A percentile compares a stretch with the other conserved stretches of the same genome.
These are phyloP conservation scores for Rhagophthalmus giganteus DNA, from an alignment of 2,888 invertebrate species.

Conservation along the genomic window DNA sequence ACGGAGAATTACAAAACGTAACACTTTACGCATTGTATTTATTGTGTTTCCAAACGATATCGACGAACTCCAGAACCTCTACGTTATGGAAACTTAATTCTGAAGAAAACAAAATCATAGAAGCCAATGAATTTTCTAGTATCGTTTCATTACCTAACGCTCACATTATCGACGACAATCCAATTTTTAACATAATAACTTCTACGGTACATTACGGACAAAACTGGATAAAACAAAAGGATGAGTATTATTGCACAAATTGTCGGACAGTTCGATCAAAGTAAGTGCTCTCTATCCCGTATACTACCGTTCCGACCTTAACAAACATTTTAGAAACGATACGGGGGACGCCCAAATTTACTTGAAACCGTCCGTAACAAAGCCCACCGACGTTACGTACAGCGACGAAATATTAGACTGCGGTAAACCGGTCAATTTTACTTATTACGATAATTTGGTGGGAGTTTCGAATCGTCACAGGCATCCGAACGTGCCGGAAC, in stretches of 20 bases:
- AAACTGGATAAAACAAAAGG: slow-evolving; percentile 68
- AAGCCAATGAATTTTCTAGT: slow-evolving; percentile 63
- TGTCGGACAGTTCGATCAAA: slow-evolving; percentile 60
- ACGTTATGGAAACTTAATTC: slow-evolving; percentile 80
- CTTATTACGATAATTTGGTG: slow-evolving; percentile 85
- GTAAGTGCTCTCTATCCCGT: no score
- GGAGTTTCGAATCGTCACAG: slow-evolving; percentile 82
- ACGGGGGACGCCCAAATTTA: slow-evolving; percentile 22
- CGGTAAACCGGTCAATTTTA: slow-evolving; percentile 84
- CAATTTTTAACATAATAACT: slow-evolving; percentile 74
- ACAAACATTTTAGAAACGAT: slow-evolving; percentile 24
- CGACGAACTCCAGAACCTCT: slow-evolving; percentile 79
- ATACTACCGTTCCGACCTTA: no score
- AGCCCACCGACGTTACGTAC: slow-evolving; percentile 27
- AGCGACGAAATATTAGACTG: slow-evolving; percentile 75
- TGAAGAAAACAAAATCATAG: slow-evolving; percentile 75
- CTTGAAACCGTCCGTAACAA: slow-evolving; percentile 23
- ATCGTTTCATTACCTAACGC: slow-evolving; percentile 51
- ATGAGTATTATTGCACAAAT: slow-evolving; percentile 66
- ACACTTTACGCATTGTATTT: slow-evolving; percentile 70
- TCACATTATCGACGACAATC: slow-evolving; percentile 62
- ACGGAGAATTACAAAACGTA: slow-evolving; percentile 55
- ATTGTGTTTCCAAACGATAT: slow-evolving; percentile 71
- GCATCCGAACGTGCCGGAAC: slow-evolving; percentile 84
- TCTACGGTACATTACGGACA: slow-evolving; percentile 70